Percentiles rank a stretch among this genome's conserved stretches.
Conservation (phyloP, 1,140 invertebrate genomes). For the Sminthurinus signatus region DNA sequence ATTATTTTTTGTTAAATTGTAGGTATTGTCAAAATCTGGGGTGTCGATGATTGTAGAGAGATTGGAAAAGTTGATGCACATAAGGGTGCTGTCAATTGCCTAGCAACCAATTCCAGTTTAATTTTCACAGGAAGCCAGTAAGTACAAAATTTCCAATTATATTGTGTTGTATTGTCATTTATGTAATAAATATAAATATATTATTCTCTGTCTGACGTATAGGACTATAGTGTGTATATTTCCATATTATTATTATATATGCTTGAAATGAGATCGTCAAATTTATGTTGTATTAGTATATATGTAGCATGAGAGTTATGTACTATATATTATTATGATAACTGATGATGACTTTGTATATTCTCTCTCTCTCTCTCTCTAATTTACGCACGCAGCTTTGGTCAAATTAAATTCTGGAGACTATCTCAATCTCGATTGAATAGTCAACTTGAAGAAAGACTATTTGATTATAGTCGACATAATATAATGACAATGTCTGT, state of each 20-base stretch:
- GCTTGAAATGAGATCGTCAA: too few species aligned
- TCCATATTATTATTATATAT: too few species aligned
- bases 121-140: slow-evolving; percentile 71
- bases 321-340: too few species aligned
- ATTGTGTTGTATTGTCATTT: too few species aligned
- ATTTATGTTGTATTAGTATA: too few species aligned
- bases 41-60: slow-evolving; percentile 55
- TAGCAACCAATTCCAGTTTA: slow-evolving; percentile 62
- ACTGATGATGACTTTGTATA: too few species aligned
- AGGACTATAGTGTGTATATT: too few species aligned
- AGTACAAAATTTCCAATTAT: slow-evolving; percentile 45
- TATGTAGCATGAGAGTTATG: too few species aligned
- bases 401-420: slow-evolving; percentile 15
- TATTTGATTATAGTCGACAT: background rate
- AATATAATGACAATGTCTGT: slow-evolving; percentile 28
- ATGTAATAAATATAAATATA: too few species aligned
- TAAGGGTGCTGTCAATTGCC: slow-evolving; percentile 65
- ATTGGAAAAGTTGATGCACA: slow-evolving; percentile 69
- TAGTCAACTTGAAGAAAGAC: background rate
- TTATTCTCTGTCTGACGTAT: too few species aligned
- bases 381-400: slow-evolving; percentile 6
- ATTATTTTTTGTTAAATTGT: too few species aligned
- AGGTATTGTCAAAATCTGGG: slow-evolving; percentile 64
- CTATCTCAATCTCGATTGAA: slow-evolving; percentile 9
- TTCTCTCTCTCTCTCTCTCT: too few species aligned